Evolutionary conservation across 2,888 invertebrate genomes (phyloP).

Genomic region (Mesoligia furuncula): DNA sequence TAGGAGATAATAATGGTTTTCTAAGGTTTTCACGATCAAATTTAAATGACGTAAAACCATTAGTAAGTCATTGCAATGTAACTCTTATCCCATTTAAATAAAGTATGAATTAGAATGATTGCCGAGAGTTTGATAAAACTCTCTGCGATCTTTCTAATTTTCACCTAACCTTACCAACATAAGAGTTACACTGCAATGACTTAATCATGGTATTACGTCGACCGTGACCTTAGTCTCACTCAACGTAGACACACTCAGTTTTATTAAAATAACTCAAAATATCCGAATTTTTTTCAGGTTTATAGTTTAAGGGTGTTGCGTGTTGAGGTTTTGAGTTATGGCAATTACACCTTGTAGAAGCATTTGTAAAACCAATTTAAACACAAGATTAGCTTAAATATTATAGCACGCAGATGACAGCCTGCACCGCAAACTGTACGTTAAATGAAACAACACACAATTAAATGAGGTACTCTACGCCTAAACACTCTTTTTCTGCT

Average conservation of each 20-base stretch:
- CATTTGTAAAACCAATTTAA: slow-evolving; percentile 3
- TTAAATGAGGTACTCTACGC: slow-evolving; percentile 35
- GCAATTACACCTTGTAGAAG: slow-evolving; percentile 16
- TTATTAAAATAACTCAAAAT: slow-evolving; percentile 19
- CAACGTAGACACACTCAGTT: slow-evolving; percentile 23
- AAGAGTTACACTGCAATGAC: not conserved
- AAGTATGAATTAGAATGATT: not conserved
- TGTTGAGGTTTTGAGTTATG: not conserved
- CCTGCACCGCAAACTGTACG: slow-evolving; percentile 21
- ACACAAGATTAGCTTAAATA: slow-evolving; percentile 21
- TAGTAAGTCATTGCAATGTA: not conserved
- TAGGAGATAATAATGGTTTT: not conserved
- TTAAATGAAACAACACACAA: slow-evolving; percentile 33
- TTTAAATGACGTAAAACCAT: not conserved
- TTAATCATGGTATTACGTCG: not conserved
- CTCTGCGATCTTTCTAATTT: not conserved
- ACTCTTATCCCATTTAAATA: not conserved
- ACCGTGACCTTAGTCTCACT: slow-evolving; percentile 5
- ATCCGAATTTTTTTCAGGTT: not conserved
- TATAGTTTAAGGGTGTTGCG: not conserved
- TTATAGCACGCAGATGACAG: slow-evolving; percentile 43
- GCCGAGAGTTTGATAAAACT: not conserved
- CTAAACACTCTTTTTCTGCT: slow-evolving; percentile 88
- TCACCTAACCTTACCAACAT: not conserved
- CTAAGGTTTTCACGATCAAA: not conserved